Evolutionary conservation across 2,888 invertebrate genomes (phyloP).

Genomic region (Nebria salina): DNA sequence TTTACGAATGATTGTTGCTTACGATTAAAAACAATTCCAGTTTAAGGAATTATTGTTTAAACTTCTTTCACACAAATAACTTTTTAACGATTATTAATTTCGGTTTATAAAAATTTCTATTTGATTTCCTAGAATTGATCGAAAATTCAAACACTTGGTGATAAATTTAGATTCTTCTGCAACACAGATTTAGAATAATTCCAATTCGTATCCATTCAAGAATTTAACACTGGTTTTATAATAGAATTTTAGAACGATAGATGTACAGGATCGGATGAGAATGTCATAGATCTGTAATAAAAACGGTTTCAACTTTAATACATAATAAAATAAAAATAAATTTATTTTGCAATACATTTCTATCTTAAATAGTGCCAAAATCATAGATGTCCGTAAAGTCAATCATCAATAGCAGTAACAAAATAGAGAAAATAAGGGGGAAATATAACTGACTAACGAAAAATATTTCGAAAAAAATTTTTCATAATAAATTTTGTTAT

Average conservation of each 20-base stretch:
- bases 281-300: not conserved
- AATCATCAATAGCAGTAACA: too few species aligned
- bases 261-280: too few species aligned
- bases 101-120: too few species aligned
- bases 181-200: not conserved
- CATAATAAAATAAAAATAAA: not conserved
- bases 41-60: not conserved
- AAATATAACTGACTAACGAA: too few species aligned
- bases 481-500: too few species aligned
- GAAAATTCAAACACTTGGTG: not conserved
- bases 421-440: too few species aligned
- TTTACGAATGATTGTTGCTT: constrained; percentile 7
- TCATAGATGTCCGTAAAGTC: too few species aligned
- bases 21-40: not conserved
- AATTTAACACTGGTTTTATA: not conserved
- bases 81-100: too few species aligned
- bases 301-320: not conserved
- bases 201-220: not conserved
- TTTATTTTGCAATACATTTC: not conserved
- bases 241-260: not conserved
- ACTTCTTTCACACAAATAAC: too few species aligned
- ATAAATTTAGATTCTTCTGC: not conserved
- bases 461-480: too few species aligned
- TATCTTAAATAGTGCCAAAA: too few species aligned
- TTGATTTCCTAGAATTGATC: too few species aligned